These are phyloP conservation scores for Lampropteryx suffumata DNA, from an alignment of 2,888 invertebrate species.

Conservation along the genomic window DNA sequence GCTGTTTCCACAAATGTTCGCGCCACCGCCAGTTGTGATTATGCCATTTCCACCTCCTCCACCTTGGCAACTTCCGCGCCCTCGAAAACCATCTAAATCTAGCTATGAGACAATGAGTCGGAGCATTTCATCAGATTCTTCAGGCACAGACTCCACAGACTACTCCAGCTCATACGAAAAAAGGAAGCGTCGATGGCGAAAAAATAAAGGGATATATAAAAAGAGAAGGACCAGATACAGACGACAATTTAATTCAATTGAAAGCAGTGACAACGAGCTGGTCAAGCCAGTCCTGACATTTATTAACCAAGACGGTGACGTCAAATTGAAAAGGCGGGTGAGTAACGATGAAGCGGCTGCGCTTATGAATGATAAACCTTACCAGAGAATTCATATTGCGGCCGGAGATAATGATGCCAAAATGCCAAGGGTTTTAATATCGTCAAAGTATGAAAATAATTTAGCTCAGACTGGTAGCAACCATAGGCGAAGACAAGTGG, in stretches of 20 bases:
- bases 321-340: constrained; percentile 53
- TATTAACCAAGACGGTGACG: constrained; percentile 41
- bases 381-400: constrained; percentile 35
- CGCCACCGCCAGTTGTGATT: constrained; percentile 11
- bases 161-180: not conserved
- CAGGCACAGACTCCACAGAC: constrained; percentile 9
- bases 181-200: not conserved
- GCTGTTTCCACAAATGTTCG: constrained; percentile 9
- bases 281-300: constrained; percentile 44
- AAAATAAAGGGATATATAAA: constrained; percentile 1
- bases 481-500: constrained; percentile 29
- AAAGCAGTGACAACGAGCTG: constrained; percentile 29
- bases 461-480: not conserved
- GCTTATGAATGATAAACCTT: constrained; percentile 35
- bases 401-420: constrained; percentile 35
- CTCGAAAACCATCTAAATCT: not conserved
- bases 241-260: constrained; percentile 8
- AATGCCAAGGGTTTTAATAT: constrained; percentile 35
- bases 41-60: constrained; percentile 14
- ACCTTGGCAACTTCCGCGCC: not conserved
- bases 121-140: not conserved
- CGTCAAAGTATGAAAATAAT: constrained; percentile 32
- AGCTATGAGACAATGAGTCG: too few species aligned
- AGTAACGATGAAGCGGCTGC: constrained; percentile 49
- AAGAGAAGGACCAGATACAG: constrained; percentile 12